These are phyloP conservation scores for Archips xylosteana DNA, from an alignment of 2,888 invertebrate species.

Conservation along the genomic window DNA sequence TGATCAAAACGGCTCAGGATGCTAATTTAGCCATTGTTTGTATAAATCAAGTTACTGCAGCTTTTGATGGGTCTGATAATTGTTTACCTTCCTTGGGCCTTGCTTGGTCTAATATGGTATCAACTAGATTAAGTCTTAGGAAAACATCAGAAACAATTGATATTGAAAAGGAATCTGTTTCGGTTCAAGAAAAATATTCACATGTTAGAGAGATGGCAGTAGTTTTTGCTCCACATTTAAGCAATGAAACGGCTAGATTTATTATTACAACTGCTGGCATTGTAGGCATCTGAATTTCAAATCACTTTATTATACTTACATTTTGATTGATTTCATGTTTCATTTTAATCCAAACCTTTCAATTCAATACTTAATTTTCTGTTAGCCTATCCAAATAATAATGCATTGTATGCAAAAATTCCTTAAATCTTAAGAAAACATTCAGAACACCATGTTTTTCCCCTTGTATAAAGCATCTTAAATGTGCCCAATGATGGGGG, in stretches of 20 bases:
- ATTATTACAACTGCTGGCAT: slow-evolving; percentile 64
- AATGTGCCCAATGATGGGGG: no score
- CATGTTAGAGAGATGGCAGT: slow-evolving; percentile 63
- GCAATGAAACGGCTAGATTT: slow-evolving; percentile 57
- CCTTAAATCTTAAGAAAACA: no score
- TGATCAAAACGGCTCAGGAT: slow-evolving; percentile 65
- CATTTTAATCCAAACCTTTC: neutral
- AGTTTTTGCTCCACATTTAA: slow-evolving; percentile 69
- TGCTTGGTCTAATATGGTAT: slow-evolving; percentile 80
- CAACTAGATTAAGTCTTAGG: slow-evolving; percentile 64
- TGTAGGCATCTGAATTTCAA: slow-evolving; percentile 41
- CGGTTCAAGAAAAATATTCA: slow-evolving; percentile 44
- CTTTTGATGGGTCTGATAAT: slow-evolving; percentile 58
- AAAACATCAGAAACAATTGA: slow-evolving; percentile 50
- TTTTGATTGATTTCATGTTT: neutral
- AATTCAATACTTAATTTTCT: neutral
- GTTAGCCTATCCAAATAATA: no score
- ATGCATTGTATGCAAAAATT: no score
- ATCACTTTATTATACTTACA: neutral
- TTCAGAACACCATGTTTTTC: no score
- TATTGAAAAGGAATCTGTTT: slow-evolving; percentile 22
- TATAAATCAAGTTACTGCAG: slow-evolving; percentile 77
- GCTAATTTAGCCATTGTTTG: slow-evolving; percentile 71
- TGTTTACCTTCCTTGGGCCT: slow-evolving; percentile 74
- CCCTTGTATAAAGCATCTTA: no score